Evolutionary conservation across 2,113 vertebrate species (phyloP), one percentile per base, ranked within the genome.

Genomic region (Porphyrio hochstetteri): DNA sequence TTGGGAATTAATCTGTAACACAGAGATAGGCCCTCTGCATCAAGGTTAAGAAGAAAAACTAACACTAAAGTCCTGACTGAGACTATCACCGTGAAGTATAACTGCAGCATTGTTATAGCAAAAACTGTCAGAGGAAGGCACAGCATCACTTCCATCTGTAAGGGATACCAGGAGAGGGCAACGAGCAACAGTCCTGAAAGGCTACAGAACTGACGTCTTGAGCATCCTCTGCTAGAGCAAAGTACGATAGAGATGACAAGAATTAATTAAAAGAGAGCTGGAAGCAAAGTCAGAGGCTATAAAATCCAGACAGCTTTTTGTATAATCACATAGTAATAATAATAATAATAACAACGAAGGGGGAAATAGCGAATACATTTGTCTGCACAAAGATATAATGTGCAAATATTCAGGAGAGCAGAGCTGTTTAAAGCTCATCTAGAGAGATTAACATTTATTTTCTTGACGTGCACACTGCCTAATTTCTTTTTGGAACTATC

Each of bases 241-340:
- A 0, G 0, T 60, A 61, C 1, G 5, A 68, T 20, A 38, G 38
- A 91, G 56, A 82, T 61, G 64, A 91, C 77, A 93, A 93, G 38
- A 90, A 89, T 77, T 91, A 93, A 90, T 92, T 91, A 57, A 59
- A 53, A 86, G 59, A 82, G 38, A 88, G 59, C 55, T 82, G 79
- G 46, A 44, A 91, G 70, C 33, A 75, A 68, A 91, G 80, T 84
- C 86, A 89, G 69, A 79, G 28, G 31, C 60, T 84, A 84, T 53
- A 92, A 93, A 88, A 94, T 57, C 61, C 44, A 89, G 82, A 69
- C 40, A 92, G 38, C 6, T 79, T 94, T 93, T 82, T 92, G 21
- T 65, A 89, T 57, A 86, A 91, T 83, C 53, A 90, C 53, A 40
- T 81, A 63, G 81, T 48, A 93, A 78, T 44, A 92, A 72, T 83